Conservation (phyloP, 2,888 invertebrate species). For the Helicoverpa assulta region DNA sequence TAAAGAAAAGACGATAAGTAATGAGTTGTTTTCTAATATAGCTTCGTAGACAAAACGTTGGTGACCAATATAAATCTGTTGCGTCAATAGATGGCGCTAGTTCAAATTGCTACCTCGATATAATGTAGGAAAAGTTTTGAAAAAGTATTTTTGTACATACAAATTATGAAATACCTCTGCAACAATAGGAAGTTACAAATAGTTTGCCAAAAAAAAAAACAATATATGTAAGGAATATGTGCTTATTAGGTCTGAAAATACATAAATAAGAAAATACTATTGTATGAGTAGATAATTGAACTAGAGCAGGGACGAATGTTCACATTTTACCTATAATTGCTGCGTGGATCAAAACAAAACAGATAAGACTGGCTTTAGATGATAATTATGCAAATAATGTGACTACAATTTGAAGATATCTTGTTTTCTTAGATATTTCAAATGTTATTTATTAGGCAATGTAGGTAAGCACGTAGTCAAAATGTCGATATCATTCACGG, state of each 20-base stretch:
- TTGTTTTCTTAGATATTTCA: not conserved
- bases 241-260: too few species aligned
- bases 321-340: not conserved
- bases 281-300: too few species aligned
- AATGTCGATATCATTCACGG: slow-evolving; percentile 3
- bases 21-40: not conserved
- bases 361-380: not conserved
- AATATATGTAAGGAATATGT: too few species aligned
- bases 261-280: too few species aligned
- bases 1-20: slow-evolving; percentile 27
- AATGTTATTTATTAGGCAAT: not conserved
- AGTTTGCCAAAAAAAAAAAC: too few species aligned
- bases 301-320: not conserved
- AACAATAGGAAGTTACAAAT: too few species aligned
- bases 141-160: slow-evolving; percentile 6
- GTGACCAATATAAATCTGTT: slow-evolving; percentile 13
- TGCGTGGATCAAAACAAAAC: not conserved
- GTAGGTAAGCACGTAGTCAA: slow-evolving; percentile 2
- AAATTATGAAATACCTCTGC: not conserved
- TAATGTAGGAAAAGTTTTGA: slow-evolving; percentile 14
- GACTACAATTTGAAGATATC: not conserved
- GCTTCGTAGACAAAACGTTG: not conserved
- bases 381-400: not conserved
- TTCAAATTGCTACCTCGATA: slow-evolving; percentile 6
- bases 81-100: slow-evolving; percentile 48